Base-by-base conservation (phyloP, 2,113 vertebrate species). In the Corythornis madagascariensis region DNA sequence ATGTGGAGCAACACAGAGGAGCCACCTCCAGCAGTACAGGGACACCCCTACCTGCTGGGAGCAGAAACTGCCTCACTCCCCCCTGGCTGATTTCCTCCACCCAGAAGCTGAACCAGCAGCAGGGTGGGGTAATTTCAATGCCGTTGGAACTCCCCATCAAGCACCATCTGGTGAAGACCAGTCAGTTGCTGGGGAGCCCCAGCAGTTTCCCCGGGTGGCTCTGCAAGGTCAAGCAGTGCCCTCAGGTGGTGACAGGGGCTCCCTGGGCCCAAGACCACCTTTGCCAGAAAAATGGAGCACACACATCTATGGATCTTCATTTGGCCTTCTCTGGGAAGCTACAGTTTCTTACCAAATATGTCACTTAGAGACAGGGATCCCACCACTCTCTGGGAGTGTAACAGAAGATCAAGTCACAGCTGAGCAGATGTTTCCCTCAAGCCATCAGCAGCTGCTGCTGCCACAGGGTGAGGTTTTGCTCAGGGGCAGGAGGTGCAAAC, bases 351-450 rank as follows among this genome's bases (percentile, higher is more conserved):
- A 42, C 2, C 21, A 8, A n/a, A 2, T 1, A 9, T 1, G 7
- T 18, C 5, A 12, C 6, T 31, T 9, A 19, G 24, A 48, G 18
- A 67, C 25, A 59, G 40, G 11, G 15, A 48, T 2, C 16, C 50
- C 69, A 1, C 28, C 1, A 1, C 11, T 18, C 26, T 2, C 50
- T 1, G 0, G 42, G 52, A 57, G 10, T 0, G 0, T 3, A 16
- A 69, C 35, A 43, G 31, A 35, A 26, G 9, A 33, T 18, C 7
- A 1, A 13, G 50, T 16, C 10, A 35, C 0, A 3, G 50, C 24
- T 31, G 38, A 17, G 15, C 40, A n/a, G 38, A 53, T 4, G 5
- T 9, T 12, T 14, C 38, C 47, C 57, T 26, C 28, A 6, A 43
- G 10, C 28, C 16, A 29, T 1, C 70, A 59, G 66, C 50, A 70